These are phyloP conservation scores for Oryzias woworae DNA, from an alignment of 2,113 vertebrate genomes.

Conservation along the genomic window DNA sequence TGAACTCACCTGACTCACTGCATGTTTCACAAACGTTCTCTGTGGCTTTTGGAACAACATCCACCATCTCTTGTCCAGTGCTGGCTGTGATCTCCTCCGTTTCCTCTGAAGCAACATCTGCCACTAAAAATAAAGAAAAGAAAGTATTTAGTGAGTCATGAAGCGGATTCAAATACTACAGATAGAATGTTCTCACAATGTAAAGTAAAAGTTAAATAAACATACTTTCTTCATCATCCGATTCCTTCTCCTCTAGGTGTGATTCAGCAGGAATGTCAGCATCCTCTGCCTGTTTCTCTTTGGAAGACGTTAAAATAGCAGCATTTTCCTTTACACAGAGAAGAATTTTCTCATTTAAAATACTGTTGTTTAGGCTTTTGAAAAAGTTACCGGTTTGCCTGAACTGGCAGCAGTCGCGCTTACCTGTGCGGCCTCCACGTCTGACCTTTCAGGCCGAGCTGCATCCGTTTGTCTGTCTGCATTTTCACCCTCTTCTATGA, in stretches of 20 bases:
- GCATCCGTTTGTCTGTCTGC: constrained; percentile 10
- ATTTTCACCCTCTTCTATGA: constrained; percentile 33
- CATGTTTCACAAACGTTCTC: constrained; percentile 17
- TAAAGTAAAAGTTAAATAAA: not conserved
- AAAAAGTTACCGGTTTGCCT: not conserved
- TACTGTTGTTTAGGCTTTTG: no score
- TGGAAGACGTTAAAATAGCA: not conserved
- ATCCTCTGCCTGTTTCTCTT: constrained; percentile 16
- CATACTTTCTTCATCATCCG: constrained; percentile 24
- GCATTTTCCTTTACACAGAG: constrained; percentile 29
- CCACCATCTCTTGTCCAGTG: not conserved
- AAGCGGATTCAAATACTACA: not conserved
- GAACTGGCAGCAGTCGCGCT: not conserved
- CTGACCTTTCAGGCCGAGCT: not conserved
- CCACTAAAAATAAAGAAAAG: constrained; percentile 6
- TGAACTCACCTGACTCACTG: constrained; percentile 30
- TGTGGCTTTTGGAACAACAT: not conserved
- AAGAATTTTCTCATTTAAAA: not conserved
- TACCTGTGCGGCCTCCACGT: constrained; percentile 47
- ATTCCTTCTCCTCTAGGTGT: constrained; percentile 1
- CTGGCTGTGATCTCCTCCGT: not conserved
- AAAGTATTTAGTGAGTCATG: not conserved
- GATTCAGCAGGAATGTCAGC: constrained; percentile 18
- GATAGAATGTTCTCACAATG: not conserved
- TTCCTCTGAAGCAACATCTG: constrained; percentile 8